Percentiles rank a stretch among this genome's conserved stretches.
Conservation (phyloP, 2,113 vertebrate genomes). For the Ursus arctos region DNA sequence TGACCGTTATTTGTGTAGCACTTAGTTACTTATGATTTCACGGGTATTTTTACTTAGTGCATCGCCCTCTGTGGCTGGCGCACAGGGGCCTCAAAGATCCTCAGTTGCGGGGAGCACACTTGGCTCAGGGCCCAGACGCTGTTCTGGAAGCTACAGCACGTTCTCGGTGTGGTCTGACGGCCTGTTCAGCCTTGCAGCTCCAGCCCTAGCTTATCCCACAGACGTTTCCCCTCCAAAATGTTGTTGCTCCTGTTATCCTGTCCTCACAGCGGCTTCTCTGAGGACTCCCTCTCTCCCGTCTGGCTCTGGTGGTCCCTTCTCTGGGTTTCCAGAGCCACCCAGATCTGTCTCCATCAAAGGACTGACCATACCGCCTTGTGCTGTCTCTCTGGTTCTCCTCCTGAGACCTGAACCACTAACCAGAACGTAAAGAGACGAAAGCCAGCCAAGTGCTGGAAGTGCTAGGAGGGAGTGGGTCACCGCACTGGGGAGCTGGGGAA, state of each 20-base stretch:
- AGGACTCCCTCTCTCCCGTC: neutral
- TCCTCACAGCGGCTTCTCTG: neutral
- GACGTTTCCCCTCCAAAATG: neutral
- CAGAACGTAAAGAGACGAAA: neutral
- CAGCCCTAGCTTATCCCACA: neutral
- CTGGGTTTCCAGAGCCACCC: neutral
- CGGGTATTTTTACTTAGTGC: neutral
- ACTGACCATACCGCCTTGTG: fast-evolving
- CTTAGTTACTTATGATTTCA: neutral
- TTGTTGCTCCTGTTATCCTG: neutral
- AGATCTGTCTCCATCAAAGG: neutral
- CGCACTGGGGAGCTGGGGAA: neutral
- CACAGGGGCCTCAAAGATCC: neutral
- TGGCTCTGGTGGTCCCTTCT: neutral
- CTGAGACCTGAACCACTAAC: neutral
- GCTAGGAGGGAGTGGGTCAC: neutral
- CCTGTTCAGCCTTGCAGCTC: neutral
- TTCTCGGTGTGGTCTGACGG: fast-evolving
- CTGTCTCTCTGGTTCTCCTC: neutral
- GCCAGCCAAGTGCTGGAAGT: neutral
- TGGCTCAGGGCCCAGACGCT: fast-evolving
- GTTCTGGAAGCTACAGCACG: fast-evolving
- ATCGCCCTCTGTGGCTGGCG: fast-evolving
- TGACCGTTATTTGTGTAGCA: too few relatives aligned
- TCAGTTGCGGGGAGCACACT: fast-evolving